Conservation (phyloP, 1,140 invertebrate species). For the Formica selysi region DNA sequence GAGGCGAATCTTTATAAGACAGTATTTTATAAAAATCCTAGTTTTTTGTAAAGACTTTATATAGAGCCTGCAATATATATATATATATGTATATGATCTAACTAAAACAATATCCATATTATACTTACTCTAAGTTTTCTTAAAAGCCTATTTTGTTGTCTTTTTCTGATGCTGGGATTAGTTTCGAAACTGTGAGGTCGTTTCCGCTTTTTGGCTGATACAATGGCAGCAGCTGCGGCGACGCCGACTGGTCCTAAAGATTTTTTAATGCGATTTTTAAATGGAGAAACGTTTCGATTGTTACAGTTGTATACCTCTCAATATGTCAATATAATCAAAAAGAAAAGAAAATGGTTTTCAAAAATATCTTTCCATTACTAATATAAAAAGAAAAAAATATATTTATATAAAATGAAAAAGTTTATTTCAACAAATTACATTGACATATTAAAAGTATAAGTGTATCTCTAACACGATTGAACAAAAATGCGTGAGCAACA, state of each 20-base stretch:
- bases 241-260: conserved; percentile 96
- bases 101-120: background rate
- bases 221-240: conserved; percentile 98
- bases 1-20: too few relatives aligned
- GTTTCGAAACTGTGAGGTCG: conserved; percentile 98
- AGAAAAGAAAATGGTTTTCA: conserved; percentile 12
- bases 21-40: too few relatives aligned
- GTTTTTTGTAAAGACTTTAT: too few relatives aligned
- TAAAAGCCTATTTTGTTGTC: conserved; percentile 97
- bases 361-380: background rate
- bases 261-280: conserved; percentile 62
- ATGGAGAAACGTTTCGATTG: conserved; percentile 49
- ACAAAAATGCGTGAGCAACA: conserved; percentile 75
- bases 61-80: too few relatives aligned
- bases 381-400: background rate
- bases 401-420: background rate
- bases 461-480: conserved; percentile 58
- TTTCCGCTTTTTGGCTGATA: conserved; percentile 98
- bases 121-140: conserved; percentile 93
- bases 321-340: conserved; percentile 62
- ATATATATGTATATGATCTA: too few relatives aligned
- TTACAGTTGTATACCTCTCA: conserved; percentile 7
- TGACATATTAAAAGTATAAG: conserved; percentile 40
- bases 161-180: conserved; percentile 98
- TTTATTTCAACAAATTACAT: conserved; percentile 26